Evolutionary conservation across 2,888 invertebrate genomes (phyloP).

Genomic region (Sturmia bella): DNA sequence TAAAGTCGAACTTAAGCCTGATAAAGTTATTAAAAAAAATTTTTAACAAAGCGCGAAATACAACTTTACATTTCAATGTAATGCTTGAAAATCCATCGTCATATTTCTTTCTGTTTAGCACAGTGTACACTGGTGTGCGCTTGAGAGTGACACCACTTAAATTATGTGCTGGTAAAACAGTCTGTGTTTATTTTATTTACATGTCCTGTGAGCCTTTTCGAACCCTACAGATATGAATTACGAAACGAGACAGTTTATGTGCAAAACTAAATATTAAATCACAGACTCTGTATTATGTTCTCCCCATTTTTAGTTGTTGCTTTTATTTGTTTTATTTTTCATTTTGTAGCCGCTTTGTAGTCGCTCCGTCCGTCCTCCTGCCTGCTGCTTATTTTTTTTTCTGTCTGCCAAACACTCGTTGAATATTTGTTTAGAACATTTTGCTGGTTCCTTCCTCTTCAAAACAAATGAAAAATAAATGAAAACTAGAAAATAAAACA

Average conservation of each 20-base stretch:
- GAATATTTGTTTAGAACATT: constrained; percentile 26
- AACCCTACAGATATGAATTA: constrained; percentile 10
- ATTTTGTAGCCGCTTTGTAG: no score
- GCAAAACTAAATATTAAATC: neutral
- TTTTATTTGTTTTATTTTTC: neutral
- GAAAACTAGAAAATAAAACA: neutral
- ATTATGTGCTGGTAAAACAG: no score
- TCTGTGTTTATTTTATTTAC: neutral
- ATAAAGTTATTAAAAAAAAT: no score
- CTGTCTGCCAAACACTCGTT: constrained; percentile 2
- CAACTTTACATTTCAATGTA: no score
- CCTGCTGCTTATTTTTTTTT: neutral
- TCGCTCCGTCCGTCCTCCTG: neutral
- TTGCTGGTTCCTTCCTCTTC: constrained; percentile 3
- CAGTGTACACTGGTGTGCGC: no score
- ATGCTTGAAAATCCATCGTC: no score
- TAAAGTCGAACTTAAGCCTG: no score
- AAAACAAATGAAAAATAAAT: constrained; percentile 16
- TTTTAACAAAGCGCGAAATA: no score
- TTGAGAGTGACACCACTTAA: no score
- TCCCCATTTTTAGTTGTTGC: neutral
- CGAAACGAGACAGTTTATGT: constrained; percentile 14
- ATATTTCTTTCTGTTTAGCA: no score
- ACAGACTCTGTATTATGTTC: neutral
- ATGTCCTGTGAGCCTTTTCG: neutral